Evolutionary conservation across 1,140 invertebrate genomes (phyloP).

Genomic region (Brachionus rubens): DNA sequence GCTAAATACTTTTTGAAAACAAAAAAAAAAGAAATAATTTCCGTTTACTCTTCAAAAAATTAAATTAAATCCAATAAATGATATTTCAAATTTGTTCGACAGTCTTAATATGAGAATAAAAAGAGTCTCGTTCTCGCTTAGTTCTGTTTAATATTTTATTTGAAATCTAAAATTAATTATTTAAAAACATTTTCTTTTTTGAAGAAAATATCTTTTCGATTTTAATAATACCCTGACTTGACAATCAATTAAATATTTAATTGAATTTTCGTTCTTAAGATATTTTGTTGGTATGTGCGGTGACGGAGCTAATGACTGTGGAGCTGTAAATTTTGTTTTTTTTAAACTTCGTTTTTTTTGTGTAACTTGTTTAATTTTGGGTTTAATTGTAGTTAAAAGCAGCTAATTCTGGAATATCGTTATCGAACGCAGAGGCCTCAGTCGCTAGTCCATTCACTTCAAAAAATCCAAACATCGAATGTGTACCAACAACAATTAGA

Average conservation of each 20-base stretch:
- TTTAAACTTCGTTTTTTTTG: background rate
- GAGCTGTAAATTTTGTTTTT: conserved; percentile 20
- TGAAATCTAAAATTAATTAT: too few relatives aligned
- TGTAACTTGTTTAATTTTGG: background rate
- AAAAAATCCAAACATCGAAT: conserved; percentile 55
- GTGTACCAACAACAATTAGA: conserved; percentile 45
- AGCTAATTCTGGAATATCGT: conserved; percentile 87
- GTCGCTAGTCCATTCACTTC: conserved; percentile 96
- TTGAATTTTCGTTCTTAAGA: conserved; percentile 49
- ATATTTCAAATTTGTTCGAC: too few relatives aligned
- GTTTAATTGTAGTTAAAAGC: conserved; percentile 35
- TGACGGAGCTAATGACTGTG: conserved; percentile 90
- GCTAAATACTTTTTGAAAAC: too few relatives aligned
- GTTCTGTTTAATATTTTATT: too few relatives aligned
- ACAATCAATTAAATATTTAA: background rate
- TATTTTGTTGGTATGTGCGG: conserved; percentile 90
- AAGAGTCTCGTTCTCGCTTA: too few relatives aligned
- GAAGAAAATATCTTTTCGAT: too few relatives aligned
- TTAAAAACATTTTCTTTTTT: too few relatives aligned
- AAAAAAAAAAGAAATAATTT: too few relatives aligned
- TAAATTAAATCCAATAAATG: too few relatives aligned
- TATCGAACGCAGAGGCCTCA: conserved; percentile 90
- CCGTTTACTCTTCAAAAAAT: too few relatives aligned
- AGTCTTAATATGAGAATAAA: too few relatives aligned
- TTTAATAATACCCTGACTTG: too few relatives aligned